Conservation (phyloP, 2,797 vertebrate species). For the Buphagus erythrorhynchus region DNA sequence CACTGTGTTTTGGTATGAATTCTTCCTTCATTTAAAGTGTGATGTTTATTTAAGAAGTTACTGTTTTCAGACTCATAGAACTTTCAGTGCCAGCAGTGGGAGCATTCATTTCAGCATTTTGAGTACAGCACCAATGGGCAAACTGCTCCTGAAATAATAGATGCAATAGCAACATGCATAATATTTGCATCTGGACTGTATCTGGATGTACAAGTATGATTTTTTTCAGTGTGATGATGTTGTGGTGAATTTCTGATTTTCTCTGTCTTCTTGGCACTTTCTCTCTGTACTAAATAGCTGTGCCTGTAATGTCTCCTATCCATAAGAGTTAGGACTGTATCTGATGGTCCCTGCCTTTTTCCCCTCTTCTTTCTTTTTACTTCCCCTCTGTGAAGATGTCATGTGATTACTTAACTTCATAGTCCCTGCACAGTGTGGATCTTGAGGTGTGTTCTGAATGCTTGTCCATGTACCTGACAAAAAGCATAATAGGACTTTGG, state of each 20-base stretch:
- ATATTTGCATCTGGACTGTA: neutral
- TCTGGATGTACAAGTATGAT: neutral
- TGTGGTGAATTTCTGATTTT: neutral
- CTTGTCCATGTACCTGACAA: neutral
- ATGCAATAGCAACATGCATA: neutral
- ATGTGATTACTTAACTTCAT: neutral
- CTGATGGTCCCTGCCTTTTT: neutral
- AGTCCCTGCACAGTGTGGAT: neutral
- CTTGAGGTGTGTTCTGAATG: neutral
- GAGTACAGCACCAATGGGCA: neutral
- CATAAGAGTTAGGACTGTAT: neutral
- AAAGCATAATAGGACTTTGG: neutral
- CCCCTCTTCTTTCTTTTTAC: neutral
- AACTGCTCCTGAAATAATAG: neutral
- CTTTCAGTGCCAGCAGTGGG: neutral
- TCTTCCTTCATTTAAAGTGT: neutral
- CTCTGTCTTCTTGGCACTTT: neutral
- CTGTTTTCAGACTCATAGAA: neutral
- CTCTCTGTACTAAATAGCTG: neutral
- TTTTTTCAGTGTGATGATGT: neutral
- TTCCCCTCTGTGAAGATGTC: neutral
- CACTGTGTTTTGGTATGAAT: neutral
- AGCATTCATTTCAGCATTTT: too few species aligned
- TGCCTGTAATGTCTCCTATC: neutral
- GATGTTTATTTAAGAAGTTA: neutral